Base-by-base conservation (phyloP, 2,797 vertebrate species). In the Carapus acus region DNA sequence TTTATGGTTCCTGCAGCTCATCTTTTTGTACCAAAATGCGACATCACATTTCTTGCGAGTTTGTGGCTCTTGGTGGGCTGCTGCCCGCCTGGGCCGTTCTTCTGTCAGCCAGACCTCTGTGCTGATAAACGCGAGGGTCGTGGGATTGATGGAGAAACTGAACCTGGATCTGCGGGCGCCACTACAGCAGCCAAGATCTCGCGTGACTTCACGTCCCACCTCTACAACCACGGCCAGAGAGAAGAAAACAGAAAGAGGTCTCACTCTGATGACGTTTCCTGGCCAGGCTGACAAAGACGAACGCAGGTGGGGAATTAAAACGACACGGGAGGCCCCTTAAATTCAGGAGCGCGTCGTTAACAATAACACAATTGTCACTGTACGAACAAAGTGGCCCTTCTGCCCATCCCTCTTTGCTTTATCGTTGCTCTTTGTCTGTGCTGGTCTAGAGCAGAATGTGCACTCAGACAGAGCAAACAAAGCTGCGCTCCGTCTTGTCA, bases 101-200 rank as follows among this genome's bases (percentile, higher is more conserved):
- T 58, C 18, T 9, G 46, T 71, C 76, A 71, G 72, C 31, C 64
- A 34, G 43, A 42, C 34, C 6, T 49, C 2, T n/a, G 20, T 27
- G 43, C 9, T 5, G 4, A 2, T 23, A 2, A 1, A 12, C 7
- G 14, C n/a, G 9, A 38, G 19, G 36, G 33, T 22, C 8, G 27
- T 13, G 18, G 4, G 12, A 6, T 43, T 43, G 40, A 37, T 43
- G 19, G 16, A 49, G 15, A 62, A 67, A 71, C 79, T 80, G 78
- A 80, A 53, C 63, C 59, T 68, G 58, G 67, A 74, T 76, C 79
- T 62, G 81, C 17, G 14, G 62, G 57, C 48, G 6, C 8, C 33
- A 40, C 19, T 46, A 39, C 60, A 22, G 31, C 43, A 58, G 50
- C 67, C 67, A 77, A 85, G 79, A 83, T 88, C 86, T 88, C 81